Base-by-base conservation (phyloP, 1,140 invertebrate genomes). In the Magallana ariakensis region DNA sequence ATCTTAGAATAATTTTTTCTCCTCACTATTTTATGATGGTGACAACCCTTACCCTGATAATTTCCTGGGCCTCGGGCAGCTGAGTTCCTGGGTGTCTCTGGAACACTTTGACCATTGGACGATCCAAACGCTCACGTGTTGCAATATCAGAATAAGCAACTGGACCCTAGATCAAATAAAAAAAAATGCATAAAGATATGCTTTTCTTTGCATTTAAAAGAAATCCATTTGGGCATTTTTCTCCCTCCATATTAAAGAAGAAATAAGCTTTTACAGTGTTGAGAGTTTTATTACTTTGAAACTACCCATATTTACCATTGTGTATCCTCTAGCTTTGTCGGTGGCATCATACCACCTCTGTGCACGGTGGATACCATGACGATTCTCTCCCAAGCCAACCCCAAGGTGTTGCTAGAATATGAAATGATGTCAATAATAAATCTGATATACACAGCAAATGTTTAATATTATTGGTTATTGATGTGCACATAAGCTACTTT, bases 21-120 rank as follows among this genome's bases (percentile, higher is more conserved):
- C 33, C 33, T 46, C 33, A 46, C 2, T 4, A 46, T 46, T 46
- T 46, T 46, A 46, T n/a, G n/a, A n/a, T n/a, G n/a, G n/a, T n/a
- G n/a, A n/a, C 33, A 46, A 46, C 33, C 33, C 90, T 88, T 90
- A 95, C 94, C 90, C 91, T 92, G 81, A 93, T 91, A 26, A 94
- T 92, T 56, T 94, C 92, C 85, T 93, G 92, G 46, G 94, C 92
- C 83, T 94, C 94, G 16, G 94, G 94, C 33, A 95, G 58, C 84
- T 95, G 93, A 75, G 91, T 94, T 46, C 94, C 94, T 46, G 94
- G 93, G 90, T 95, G 94, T 87, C 93, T 88, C 86, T 95, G 94
- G 91, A 93, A 95, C 11, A 94, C 92, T 54, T 90, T 87, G 5
- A 95, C 92, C 53, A 94, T 89, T 58, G 94, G 94, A 53, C 94